Percentiles rank a stretch among this genome's conserved stretches.
phyloP scores from a whole-genome alignment of 2,113 vertebrate species.

The Acinonyx jubatus region DNA sequence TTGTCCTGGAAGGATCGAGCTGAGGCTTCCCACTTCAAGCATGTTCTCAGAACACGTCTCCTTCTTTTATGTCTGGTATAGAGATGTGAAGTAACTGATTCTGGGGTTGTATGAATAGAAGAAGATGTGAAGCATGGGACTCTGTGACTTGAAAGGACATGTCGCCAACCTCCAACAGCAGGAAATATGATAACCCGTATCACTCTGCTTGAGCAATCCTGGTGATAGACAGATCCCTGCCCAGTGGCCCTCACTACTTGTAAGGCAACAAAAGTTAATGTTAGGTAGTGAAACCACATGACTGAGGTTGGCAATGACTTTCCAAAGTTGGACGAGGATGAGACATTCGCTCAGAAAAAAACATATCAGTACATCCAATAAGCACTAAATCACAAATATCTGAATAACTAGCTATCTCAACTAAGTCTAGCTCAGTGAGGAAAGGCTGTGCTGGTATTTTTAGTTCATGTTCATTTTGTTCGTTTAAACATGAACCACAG shows the following conservation, averaged over 20 bases:
- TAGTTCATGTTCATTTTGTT: not conserved
- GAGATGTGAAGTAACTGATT: not conserved
- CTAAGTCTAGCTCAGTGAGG: not conserved
- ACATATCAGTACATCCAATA: not conserved
- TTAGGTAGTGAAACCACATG: not conserved
- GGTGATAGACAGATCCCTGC: not conserved
- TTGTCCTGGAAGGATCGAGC: not conserved
- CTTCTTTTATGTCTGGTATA: not conserved
- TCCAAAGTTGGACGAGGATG: not conserved
- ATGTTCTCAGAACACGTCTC: not conserved
- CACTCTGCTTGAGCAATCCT: not conserved
- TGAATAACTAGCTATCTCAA: not conserved
- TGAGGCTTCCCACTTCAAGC: not conserved
- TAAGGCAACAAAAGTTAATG: not conserved
- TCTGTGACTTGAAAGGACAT: not conserved
- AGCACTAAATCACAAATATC: not conserved
- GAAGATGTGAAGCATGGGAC: not conserved
- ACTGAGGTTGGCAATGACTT: not conserved
- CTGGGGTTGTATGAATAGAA: not conserved
- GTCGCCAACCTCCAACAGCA: not conserved
- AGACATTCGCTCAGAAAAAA: not conserved
- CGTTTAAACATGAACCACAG: not conserved
- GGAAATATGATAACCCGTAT: not conserved
- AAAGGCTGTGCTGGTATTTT: not conserved
- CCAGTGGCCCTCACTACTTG: not conserved